A percentile compares a stretch with the other conserved stretches of the same genome.
Evolutionary conservation across 2,797 vertebrate species (phyloP).

Genomic region (Neostethus bicornis): DNA sequence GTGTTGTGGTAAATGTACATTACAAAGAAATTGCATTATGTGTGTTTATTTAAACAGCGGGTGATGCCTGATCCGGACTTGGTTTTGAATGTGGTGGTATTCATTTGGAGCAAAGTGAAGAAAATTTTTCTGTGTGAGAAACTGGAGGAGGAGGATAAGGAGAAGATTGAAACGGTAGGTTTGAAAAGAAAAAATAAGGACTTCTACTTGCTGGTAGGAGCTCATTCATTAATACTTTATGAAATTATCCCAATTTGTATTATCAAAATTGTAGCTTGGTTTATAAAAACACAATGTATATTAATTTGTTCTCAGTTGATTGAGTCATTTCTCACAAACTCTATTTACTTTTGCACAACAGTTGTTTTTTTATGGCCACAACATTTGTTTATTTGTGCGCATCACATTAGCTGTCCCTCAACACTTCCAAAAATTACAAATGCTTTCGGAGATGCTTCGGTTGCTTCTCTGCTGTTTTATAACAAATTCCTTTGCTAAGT

Average conservation of each 20-base stretch:
- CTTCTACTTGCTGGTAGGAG: neutral
- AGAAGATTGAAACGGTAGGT: constrained; percentile 79
- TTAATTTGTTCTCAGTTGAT: too few relatives aligned
- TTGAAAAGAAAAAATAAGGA: constrained; percentile 1
- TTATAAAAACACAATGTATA: too few relatives aligned
- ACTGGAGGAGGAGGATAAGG: constrained; percentile 67
- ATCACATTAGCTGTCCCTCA: too few relatives aligned
- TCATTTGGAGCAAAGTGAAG: constrained; percentile 89
- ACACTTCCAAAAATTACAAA: too few relatives aligned
- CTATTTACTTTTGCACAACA: too few relatives aligned
- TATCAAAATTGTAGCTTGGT: neutral
- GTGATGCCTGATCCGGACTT: constrained; percentile 83
- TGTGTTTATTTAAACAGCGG: constrained; percentile 70
- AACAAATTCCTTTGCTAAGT: too few relatives aligned
- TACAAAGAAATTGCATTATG: neutral
- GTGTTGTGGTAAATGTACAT: too few relatives aligned
- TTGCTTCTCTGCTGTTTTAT: too few relatives aligned
- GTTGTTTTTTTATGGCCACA: too few relatives aligned
- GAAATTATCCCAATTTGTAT: neutral
- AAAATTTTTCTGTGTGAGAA: constrained; percentile 73
- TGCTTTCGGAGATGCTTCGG: too few relatives aligned
- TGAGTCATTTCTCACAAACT: too few relatives aligned
- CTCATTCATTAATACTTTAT: neutral
- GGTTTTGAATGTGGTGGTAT: constrained; percentile 81
- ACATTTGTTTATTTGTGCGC: too few relatives aligned